phyloP scores from a whole-genome alignment of 2,113 vertebrate genomes.

The Indicator indicator region DNA sequence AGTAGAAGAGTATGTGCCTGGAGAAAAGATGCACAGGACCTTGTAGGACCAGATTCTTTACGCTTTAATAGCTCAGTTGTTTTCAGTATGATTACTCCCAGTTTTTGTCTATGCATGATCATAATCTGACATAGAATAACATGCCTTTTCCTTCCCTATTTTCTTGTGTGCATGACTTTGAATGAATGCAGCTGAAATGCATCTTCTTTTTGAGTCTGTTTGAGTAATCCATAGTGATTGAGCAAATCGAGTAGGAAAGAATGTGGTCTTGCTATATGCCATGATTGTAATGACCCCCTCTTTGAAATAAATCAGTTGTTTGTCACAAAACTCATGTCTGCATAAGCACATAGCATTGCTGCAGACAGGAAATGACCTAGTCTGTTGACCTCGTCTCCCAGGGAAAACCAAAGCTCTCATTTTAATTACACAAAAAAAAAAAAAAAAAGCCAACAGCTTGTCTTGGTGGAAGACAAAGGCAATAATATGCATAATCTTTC shows the following conservation, averaged over 20 bases:
- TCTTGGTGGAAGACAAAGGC: conserved; percentile 24
- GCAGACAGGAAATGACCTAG: conserved; percentile 79
- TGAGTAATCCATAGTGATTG: conserved; percentile 63
- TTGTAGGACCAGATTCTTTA: background rate
- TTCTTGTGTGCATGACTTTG: conserved; percentile 26
- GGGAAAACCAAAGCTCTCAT: conserved; percentile 60
- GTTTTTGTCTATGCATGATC: background rate
- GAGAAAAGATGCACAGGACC: background rate
- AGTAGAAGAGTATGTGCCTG: background rate
- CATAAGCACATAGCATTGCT: conserved; percentile 50
- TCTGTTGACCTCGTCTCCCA: conserved; percentile 72
- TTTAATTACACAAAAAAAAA: background rate
- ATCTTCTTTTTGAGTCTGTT: conserved; percentile 48
- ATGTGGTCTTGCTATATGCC: conserved; percentile 50
- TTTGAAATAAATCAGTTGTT: conserved; percentile 72
- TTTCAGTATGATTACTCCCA: background rate
- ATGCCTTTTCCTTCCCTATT: background rate
- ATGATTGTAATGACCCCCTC: conserved; percentile 43
- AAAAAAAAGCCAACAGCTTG: background rate
- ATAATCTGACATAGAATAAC: background rate
- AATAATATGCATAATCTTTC: background rate
- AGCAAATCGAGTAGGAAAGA: conserved; percentile 58
- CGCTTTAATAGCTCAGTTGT: background rate
- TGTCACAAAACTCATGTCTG: conserved; percentile 67
- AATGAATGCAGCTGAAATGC: conserved; percentile 46